Base-by-base conservation (phyloP, 2,113 vertebrate genomes). In the Scalopus aquaticus region DNA sequence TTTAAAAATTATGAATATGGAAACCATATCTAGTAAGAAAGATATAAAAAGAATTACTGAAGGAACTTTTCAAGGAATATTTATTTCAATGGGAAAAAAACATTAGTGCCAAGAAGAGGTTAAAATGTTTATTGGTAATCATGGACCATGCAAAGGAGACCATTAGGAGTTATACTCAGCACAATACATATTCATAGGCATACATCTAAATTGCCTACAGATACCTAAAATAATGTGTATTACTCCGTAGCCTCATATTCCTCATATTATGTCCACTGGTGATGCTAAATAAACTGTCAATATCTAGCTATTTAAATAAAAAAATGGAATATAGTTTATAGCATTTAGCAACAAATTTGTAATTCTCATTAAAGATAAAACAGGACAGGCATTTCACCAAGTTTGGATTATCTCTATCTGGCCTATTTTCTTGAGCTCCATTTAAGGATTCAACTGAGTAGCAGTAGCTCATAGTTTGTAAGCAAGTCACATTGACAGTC, bases 11-110 rank as follows among this genome's bases (percentile, higher is more conserved):
- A 73, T 13, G 1, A 87, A 73, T 39, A 24, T 9, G 60, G 39
- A 93, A 6, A 86, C 39, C 42, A 86, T 5, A 39, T 62, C 12
- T 87, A 86, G 78, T 8, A 77, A 89, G n/a, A 90, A 93, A 78
- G 54, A 17, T 15, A 73, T 12, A 78, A 26, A 69, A 46, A 42
- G 4, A 32, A 22, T 69, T n/a, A 58, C 26, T 70, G 19, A 70
- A 8, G 17, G 49, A 51, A 51, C 13, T 51, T 16, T 51, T 51
- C 49, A 51, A 51, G 13, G 49, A 51, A 51, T 86, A 30, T n/a
- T 73, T 91, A 3, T 42, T 58, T 32, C 79, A 32, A 26, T 94
- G 22, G 3, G 37, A 64, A 42, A 72, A n/a, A 74, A 70, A 79
- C 37, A 54, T 0, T 9, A 16, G 13, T 58, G 12, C 15, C 30